Base-by-base conservation (phyloP, 2,113 vertebrate genomes). In the Chitala chitala region DNA sequence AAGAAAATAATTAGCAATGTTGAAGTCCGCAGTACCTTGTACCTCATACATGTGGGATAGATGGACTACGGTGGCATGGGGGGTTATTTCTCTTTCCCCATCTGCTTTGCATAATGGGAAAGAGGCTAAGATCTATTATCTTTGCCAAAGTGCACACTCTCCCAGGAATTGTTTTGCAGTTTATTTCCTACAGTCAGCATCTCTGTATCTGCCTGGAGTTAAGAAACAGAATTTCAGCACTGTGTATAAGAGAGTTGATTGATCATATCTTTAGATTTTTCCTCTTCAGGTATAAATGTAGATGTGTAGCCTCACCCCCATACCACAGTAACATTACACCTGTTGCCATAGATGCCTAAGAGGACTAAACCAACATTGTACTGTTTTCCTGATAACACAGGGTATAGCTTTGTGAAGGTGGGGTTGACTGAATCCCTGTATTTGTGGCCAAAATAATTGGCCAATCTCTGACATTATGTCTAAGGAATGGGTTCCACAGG, bases 41-140 rank as follows among this genome's bases (percentile, higher is more conserved):
- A 74, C 33, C 64, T 44, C 51, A 36, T 20, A 68, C 64, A 46
- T 54, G 51, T 56, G 38, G 44, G 53, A 64, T 20, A 31, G 61
- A 15, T 38, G 26, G 22, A 36, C 33, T 24, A 42, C 50, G 56
- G 26, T 42, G 55, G 71, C 40, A 56, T 33, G 40, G 55, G 71
- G 56, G 22, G 17, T 74, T 74, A 36, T 66, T 48, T 36, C 50
- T 66, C 40, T 38, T 66, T 64, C 29, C 38, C 51, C 64, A 54
- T 53, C 64, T 33, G 53, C 36, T 53, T 75, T n/a, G 64, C 63
- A 75, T 68, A 46, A 69, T 75, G 40, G 69, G 51, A 68, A 40
- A 33, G 51, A 74, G 22, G 33, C 46, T 74, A n/a, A n/a, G 59
- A 53, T 74, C 36, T 65, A 40, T 74, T 74, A 74, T 74, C 72